Evolutionary conservation across 2,113 vertebrate species (phyloP).

Genomic region (Ariopsis seemanni): DNA sequence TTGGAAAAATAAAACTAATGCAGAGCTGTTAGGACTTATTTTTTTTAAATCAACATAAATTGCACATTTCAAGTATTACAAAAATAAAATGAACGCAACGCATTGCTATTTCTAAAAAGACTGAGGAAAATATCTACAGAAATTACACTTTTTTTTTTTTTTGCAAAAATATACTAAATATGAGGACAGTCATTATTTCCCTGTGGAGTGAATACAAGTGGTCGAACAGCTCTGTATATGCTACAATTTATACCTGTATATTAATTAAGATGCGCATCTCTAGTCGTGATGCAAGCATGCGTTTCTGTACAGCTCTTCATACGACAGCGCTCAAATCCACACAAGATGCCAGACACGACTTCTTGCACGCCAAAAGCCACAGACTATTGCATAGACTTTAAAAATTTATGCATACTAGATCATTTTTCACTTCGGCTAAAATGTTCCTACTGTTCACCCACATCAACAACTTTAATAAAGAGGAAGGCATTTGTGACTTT

Average conservation of each 20-base stretch:
- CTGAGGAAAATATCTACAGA: neutral
- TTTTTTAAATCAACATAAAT: neutral
- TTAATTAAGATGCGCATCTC: neutral
- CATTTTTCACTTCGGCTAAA: slow-evolving; percentile 22
- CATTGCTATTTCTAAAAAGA: slow-evolving; percentile 6
- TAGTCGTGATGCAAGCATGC: neutral
- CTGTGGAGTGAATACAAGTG: neutral
- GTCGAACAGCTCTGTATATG: neutral
- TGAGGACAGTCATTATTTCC: neutral
- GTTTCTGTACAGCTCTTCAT: neutral
- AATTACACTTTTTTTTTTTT: neutral
- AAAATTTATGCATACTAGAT: slow-evolving; percentile 8
- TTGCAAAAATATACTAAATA: slow-evolving; percentile 7
- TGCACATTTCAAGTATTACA: slow-evolving; percentile 29
- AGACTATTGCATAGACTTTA: slow-evolving; percentile 32
- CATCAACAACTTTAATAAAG: neutral
- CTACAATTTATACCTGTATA: neutral
- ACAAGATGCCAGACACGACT: too few species aligned
- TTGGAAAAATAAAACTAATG: slow-evolving; percentile 8
- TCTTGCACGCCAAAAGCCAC: neutral
- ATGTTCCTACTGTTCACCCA: neutral
- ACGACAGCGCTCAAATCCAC: neutral
- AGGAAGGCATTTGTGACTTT: slow-evolving; percentile 5
- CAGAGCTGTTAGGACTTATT: neutral
- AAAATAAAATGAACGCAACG: slow-evolving; percentile 20